Conservation (phyloP, 2,797 vertebrate species). For the Poeciliopsis gracilis region DNA sequence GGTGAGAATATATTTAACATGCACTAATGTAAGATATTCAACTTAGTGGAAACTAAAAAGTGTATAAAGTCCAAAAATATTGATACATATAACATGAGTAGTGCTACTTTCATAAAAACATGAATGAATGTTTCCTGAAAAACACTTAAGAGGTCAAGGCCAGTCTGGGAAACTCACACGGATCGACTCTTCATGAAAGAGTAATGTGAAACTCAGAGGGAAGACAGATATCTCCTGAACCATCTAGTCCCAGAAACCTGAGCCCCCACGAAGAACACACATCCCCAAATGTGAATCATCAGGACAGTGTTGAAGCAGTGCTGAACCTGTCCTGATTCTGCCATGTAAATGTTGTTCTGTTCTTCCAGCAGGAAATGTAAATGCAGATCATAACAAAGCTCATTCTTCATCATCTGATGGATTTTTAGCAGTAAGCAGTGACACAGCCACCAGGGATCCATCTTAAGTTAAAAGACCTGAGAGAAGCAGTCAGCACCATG, state of each 20-base stretch:
- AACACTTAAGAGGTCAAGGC: neutral
- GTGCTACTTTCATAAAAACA: neutral
- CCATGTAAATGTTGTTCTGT: neutral
- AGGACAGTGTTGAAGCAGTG: neutral
- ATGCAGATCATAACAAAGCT: conserved; percentile 18
- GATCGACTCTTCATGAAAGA: conserved; percentile 9
- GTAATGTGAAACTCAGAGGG: conserved; percentile 56
- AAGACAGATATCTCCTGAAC: conserved; percentile 40
- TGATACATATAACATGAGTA: neutral
- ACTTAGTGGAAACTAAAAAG: neutral
- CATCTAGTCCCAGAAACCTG: conserved; percentile 49
- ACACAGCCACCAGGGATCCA: conserved; percentile 25
- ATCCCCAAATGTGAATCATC: conserved; percentile 12
- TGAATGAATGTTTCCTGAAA: neutral
- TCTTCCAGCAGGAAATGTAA: neutral
- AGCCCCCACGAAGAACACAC: neutral
- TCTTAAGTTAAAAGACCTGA: conserved; percentile 11
- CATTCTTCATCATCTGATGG: conserved; percentile 30
- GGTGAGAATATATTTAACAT: neutral
- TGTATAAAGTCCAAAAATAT: neutral
- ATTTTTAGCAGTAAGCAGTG: conserved; percentile 14
- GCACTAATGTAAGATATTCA: neutral
- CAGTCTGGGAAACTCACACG: neutral
- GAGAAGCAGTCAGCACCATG: conserved; percentile 13
- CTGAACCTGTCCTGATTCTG: neutral